These are phyloP conservation scores for Channa argus DNA, from an alignment of 2,113 vertebrate genomes.

Conservation along the genomic window DNA sequence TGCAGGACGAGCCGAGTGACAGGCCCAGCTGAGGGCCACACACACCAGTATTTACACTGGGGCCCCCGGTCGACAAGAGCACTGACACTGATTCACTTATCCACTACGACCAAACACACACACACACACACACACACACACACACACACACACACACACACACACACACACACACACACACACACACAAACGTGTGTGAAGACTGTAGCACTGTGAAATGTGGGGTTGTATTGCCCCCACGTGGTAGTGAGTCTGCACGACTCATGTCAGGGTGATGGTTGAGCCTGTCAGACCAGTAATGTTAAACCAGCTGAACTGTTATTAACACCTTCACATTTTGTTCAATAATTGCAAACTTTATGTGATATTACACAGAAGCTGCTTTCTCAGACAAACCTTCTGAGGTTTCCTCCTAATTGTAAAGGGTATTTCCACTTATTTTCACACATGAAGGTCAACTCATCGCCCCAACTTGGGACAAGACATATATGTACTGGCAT, in stretches of 20 bases:
- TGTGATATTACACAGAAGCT: too few relatives aligned
- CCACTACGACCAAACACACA: neutral
- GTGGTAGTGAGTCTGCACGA: slow-evolving; percentile 37
- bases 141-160: slow-evolving; percentile 6
- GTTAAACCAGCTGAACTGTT: too few relatives aligned
- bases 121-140: neutral
- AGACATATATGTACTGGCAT: neutral
- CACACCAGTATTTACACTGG: slow-evolving; percentile 51
- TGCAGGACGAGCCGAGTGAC: slow-evolving; percentile 55
- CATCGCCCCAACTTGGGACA: too few relatives aligned
- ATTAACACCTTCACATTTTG: too few relatives aligned
- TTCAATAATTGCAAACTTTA: too few relatives aligned
- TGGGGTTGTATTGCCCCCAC: slow-evolving; percentile 74
- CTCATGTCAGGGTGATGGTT: neutral
- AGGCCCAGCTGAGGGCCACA: slow-evolving; percentile 48
- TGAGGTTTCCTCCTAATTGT: too few relatives aligned
- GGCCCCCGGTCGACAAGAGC: slow-evolving; percentile 29
- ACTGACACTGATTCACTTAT: slow-evolving; percentile 32
- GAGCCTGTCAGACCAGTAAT: too few relatives aligned
- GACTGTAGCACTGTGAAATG: slow-evolving; percentile 32
- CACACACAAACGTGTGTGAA: neutral
- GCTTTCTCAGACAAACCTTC: too few relatives aligned
- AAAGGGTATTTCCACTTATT: too few relatives aligned
- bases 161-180: too few relatives aligned
- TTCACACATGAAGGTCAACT: too few relatives aligned